These are phyloP conservation scores for Nothura maculosa DNA, from an alignment of 2,797 vertebrate species.

Conservation along the genomic window DNA sequence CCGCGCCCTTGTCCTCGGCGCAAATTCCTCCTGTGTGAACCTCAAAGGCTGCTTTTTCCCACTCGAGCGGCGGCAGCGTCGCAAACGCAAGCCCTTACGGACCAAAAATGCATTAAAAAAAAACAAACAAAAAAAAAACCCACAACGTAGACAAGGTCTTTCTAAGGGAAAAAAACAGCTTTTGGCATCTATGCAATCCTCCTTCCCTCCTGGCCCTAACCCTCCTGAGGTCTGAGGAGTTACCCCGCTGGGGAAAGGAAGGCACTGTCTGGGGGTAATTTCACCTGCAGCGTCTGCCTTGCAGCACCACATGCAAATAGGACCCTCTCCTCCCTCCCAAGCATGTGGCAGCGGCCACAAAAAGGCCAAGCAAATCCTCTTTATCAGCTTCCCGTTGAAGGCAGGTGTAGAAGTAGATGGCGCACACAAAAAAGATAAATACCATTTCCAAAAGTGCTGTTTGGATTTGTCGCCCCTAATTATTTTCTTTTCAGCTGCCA, in stretches of 20 bases:
- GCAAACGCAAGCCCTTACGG: background rate
- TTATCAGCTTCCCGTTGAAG: slow-evolving; percentile 42
- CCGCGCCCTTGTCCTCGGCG: slow-evolving; percentile 37
- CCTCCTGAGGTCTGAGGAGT: background rate
- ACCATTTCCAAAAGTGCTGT: slow-evolving; percentile 32
- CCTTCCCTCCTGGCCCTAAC: background rate
- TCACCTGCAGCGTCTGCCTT: slow-evolving; percentile 47
- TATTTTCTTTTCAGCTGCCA: slow-evolving; percentile 23
- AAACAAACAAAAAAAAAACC: background rate
- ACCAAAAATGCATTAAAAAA: too few relatives aligned
- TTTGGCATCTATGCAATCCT: background rate
- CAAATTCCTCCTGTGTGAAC: slow-evolving; percentile 72
- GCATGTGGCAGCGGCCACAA: background rate
- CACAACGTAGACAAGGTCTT: background rate
- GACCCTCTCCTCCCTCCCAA: slow-evolving; percentile 1
- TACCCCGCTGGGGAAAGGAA: background rate
- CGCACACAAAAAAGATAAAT: background rate
- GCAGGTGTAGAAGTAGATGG: slow-evolving; percentile 52
- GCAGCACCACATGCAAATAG: background rate
- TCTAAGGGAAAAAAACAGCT: background rate
- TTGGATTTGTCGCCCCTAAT: slow-evolving; percentile 19
- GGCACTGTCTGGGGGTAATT: background rate
- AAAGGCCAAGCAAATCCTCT: slow-evolving; percentile 59
- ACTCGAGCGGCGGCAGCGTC: slow-evolving; percentile 22
- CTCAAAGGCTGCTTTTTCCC: slow-evolving; percentile 34